Evolutionary conservation across 64 coral and sea anemone genomes (phyloP), one percentile per base, ranked within the genome.

Genomic region (Astreopora myriophthalma): DNA sequence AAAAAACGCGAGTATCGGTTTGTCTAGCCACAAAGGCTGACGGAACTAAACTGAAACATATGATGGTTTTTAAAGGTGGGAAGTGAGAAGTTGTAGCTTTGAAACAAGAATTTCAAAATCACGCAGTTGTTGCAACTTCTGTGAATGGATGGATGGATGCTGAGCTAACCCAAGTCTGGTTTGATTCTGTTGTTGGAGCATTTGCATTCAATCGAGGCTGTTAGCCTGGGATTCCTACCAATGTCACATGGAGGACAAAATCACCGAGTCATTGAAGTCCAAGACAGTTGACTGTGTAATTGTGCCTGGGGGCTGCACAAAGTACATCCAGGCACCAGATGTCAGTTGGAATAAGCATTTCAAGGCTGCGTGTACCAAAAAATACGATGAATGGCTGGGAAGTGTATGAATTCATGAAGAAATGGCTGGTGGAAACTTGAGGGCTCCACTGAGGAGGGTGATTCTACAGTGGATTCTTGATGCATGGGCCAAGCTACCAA

Each of bases 21-120:
- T 86, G 37, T 64, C 80, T 16, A 32, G 48, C 52, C 34, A 10
- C 48, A 65, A 85, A 85, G 49, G 26, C 31, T 68, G 34, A 85
- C 23, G 82, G 82, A 85, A 85, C 57, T 85, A 85, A 85, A 85
- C 22, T 85, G 24, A 84, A 84, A 63, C 80, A 44, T n/a, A n/a
- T n/a, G 60, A 63, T 32, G 80, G 42, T 46, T 46, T 46, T 46
- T 46, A 46, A 46, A 46, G 42, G 42, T 46, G 42, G 42, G 42
- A 46, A 46, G 5, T 11, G 42, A 46, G 42, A 46, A 46, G 42
- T 6, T 46, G 42, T 11, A 11, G 42, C 42, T 46, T 46, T 46
- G 42, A 46, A 46, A 46, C 42, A 46, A 46, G n/a, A n/a, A 11
- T 46, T 46, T 46, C 42, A 11, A 46, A 46, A 46, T 46, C 42